A percentile compares a stretch with the other conserved stretches of the same genome.
Evolutionary conservation across 2,797 vertebrate genomes (phyloP).

Genomic region (Poecilia picta): DNA sequence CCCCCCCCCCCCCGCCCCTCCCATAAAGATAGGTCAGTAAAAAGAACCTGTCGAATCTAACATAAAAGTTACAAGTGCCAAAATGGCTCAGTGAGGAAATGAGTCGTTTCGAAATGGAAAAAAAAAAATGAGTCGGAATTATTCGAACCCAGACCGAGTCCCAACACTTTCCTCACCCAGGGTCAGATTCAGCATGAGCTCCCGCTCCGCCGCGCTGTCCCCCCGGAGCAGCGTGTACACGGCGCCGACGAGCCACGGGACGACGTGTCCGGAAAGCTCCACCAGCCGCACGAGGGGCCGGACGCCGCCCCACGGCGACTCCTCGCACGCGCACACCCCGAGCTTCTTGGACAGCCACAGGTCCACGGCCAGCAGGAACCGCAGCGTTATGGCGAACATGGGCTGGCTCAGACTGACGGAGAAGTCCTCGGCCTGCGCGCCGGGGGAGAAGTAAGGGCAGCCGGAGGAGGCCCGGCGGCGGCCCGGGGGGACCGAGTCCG

Average conservation of each 20-base stretch:
- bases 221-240: slow-evolving; percentile 84
- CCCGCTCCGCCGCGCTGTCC: slow-evolving; percentile 82
- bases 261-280: slow-evolving; percentile 89
- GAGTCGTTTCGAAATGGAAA: background rate
- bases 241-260: slow-evolving; percentile 88
- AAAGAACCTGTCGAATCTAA: background rate
- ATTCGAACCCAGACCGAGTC: background rate
- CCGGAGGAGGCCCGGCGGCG: slow-evolving; percentile 80
- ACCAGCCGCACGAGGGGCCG: slow-evolving; percentile 89
- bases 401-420: slow-evolving; percentile 87
- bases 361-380: slow-evolving; percentile 88
- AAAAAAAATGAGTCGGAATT: background rate
- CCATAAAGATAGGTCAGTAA: background rate
- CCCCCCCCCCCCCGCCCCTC: no score
- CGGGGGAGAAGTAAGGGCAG: slow-evolving; percentile 58
- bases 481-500: slow-evolving; percentile 67
- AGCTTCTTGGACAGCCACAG: slow-evolving; percentile 91
- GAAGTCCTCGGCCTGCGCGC: slow-evolving; percentile 72
- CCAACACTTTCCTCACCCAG: slow-evolving; percentile 77
- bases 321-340: slow-evolving; percentile 89
- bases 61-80: background rate
- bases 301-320: slow-evolving; percentile 87
- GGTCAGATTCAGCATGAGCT: slow-evolving; percentile 89
- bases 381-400: slow-evolving; percentile 83
- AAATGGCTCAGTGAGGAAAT: background rate